A percentile compares a stretch with the other conserved stretches of the same genome.
phyloP scores from a whole-genome alignment of 2,888 invertebrate genomes.

The Drosophila neutralis region DNA sequence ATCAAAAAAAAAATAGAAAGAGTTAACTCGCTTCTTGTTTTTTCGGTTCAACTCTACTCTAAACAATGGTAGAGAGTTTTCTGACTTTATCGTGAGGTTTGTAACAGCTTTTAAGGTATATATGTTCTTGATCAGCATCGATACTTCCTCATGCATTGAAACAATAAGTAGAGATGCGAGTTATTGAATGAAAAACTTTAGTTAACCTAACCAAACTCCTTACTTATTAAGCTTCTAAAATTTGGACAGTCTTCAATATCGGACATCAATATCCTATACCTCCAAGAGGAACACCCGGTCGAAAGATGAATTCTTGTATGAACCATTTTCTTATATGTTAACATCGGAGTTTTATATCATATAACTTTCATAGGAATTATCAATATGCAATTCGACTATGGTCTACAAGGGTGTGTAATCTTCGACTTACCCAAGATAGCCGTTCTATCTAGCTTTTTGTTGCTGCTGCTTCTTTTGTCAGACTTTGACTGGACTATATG shows the following conservation, averaged over 20 bases:
- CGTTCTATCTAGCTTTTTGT: neutral
- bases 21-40: constrained; percentile 36
- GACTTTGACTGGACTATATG: constrained; percentile 31
- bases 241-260: neutral
- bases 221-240: neutral
- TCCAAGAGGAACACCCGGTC: neutral
- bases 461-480: constrained; percentile 28
- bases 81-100: neutral
- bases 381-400: neutral
- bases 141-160: neutral
- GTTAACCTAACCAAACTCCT: neutral
- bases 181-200: neutral
- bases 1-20: neutral
- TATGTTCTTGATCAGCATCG: too few species aligned
- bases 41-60: neutral
- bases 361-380: neutral
- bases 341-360: neutral
- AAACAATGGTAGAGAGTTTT: neutral
- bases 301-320: neutral
- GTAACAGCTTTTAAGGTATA: too few species aligned
- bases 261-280: neutral
- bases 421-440: neutral
- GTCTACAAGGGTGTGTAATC: neutral
- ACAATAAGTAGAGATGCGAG: neutral
- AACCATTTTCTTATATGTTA: fast-evolving